A percentile compares a stretch with the other conserved stretches of the same genome.
These are phyloP conservation scores for Lampris megalopsis DNA, from an alignment of 2,113 vertebrate species.

Conservation along the genomic window DNA sequence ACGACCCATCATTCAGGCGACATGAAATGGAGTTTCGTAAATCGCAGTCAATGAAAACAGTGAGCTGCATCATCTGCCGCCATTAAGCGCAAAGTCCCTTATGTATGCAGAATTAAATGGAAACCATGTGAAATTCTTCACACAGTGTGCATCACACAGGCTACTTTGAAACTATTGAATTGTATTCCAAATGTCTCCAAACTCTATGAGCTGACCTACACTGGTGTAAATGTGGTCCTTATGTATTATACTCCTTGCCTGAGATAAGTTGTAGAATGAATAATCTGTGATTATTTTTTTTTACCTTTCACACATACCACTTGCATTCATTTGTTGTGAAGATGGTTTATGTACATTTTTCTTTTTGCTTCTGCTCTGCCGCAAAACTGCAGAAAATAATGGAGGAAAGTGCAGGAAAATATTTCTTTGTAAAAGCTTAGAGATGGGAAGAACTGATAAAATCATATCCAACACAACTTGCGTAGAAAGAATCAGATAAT, in stretches of 20 bases:
- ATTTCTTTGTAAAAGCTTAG: neutral
- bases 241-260: neutral
- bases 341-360: neutral
- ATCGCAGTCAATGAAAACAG: too few species aligned
- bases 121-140: too few species aligned
- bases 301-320: neutral
- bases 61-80: too few species aligned
- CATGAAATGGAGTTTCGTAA: too few species aligned
- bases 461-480: neutral
- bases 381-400: neutral
- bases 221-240: conserved; percentile 3
- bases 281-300: neutral
- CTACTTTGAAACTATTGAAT: neutral
- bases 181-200: neutral
- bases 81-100: too few species aligned
- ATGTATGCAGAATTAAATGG: too few species aligned
- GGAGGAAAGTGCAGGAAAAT: neutral
- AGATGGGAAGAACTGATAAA: neutral
- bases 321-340: too few species aligned
- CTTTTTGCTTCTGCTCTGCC: too few species aligned
- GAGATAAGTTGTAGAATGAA: neutral
- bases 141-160: too few species aligned
- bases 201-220: conserved; percentile 31
- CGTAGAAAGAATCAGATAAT: neutral
- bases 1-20: too few species aligned